Base-by-base conservation (phyloP, 1,140 invertebrate genomes). In the Callitettix versicolor region DNA sequence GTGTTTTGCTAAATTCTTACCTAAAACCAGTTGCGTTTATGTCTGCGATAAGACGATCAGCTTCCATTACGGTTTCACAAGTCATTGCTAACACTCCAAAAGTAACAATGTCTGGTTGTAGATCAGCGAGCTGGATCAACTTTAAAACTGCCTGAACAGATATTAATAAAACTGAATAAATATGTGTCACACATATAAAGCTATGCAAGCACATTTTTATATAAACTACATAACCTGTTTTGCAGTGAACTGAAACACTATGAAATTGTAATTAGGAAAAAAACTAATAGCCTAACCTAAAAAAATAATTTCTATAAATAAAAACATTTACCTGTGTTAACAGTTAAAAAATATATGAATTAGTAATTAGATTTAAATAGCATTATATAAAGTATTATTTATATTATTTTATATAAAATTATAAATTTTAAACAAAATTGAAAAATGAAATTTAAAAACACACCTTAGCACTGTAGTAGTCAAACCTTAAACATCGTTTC, bases 21-120 rank as follows among this genome's bases (percentile, higher is more conserved):
- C 76, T 76, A 33, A 80, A 76, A 60, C 77, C 76, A 41, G 76
- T 73, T 34, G 71, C 69, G 59, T 81, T 72, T 79, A 94, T 87
- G 64, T 84, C 76, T 18, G 72, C 62, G 2, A 94, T 52, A 14
- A 94, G 73, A 40, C 78, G 64, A 47, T 70, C 65, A 17, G 79
- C 84, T 59, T 81, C 72, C 20, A 73, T 68, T 53, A 74, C 71
- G 5, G 68, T 80, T 56, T 66, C 67, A 69, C 91, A 95, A 4
- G 82, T 76, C 53, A 92, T 63, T 3, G 91, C 85, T n/a, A 95
- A 67, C 1, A 85, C 79, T 24, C 89, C 91, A 75, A 86, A 95
- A 1, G 91, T 93, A 42, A 90, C 73, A 54, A 91, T 75, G 69
- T 94, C 80, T 4, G 85, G 81, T 38, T 71, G 69, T 14, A 91